phyloP scores from a whole-genome alignment of 2,888 invertebrate genomes.

The Catocala sponsa region DNA sequence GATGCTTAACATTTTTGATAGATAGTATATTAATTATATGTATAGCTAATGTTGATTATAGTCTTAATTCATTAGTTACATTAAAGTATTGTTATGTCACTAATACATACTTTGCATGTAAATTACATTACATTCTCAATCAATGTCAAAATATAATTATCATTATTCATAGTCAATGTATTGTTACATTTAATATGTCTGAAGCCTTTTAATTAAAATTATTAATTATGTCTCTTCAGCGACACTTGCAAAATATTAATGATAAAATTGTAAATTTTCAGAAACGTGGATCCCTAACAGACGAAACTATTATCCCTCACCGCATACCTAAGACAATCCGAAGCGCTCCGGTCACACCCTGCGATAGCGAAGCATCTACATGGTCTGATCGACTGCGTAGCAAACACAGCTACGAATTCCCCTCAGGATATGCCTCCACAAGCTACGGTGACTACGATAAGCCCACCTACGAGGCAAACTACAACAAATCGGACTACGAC shows the following conservation, averaged over 20 bases:
- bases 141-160: no score
- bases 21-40: no score
- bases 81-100: no score
- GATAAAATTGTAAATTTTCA: constrained; percentile 46
- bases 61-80: no score
- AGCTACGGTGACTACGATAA: constrained; percentile 57
- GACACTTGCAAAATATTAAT: no score
- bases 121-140: no score
- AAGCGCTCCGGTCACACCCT: constrained; percentile 83
- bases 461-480: constrained; percentile 40
- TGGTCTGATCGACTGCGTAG: constrained; percentile 73
- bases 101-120: no score
- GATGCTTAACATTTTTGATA: no score
- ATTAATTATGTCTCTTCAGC: neutral
- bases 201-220: neutral
- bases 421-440: constrained; percentile 55
- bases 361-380: constrained; percentile 76
- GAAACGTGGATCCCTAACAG: constrained; percentile 80
- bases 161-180: neutral
- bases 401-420: constrained; percentile 59
- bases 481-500: constrained; percentile 43
- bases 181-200: neutral
- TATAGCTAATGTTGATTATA: no score
- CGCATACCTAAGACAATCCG: constrained; percentile 73
- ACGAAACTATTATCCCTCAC: constrained; percentile 58